phyloP scores from a whole-genome alignment of 2,797 vertebrate genomes.

The Crax fasciolata region DNA sequence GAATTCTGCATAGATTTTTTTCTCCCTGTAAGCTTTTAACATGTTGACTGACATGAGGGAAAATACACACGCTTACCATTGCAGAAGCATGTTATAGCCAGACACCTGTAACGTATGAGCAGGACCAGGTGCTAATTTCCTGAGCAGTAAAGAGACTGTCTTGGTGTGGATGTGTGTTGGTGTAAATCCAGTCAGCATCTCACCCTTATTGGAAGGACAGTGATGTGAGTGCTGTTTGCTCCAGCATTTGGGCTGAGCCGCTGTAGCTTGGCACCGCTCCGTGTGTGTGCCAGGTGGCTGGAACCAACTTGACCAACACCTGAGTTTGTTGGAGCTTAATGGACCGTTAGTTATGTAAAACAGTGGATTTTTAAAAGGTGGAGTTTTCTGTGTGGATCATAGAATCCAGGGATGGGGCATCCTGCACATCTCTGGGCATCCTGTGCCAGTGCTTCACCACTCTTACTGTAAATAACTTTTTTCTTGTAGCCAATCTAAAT shows the following conservation, averaged over 20 bases:
- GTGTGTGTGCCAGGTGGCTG: no score
- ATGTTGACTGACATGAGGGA: fast-evolving
- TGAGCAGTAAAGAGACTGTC: neutral
- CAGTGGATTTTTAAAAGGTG: no score
- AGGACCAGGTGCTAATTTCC: neutral
- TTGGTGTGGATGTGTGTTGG: neutral
- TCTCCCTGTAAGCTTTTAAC: neutral
- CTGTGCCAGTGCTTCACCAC: no score
- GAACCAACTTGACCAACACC: no score
- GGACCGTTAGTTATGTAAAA: no score
- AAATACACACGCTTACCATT: fast-evolving
- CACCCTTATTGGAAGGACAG: neutral
- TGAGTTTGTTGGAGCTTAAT: no score
- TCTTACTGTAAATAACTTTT: no score
- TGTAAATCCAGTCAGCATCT: neutral
- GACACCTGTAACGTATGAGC: neutral
- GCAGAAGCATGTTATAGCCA: fast-evolving
- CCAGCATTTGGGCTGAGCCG: neutral
- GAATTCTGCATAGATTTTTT: neutral
- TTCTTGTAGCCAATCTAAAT: no score
- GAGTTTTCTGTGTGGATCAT: no score
- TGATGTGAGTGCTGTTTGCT: fast-evolving
- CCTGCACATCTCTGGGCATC: no score
- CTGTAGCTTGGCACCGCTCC: no score
- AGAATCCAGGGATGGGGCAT: no score